Conservation (phyloP, 2,888 invertebrate genomes). For the Parascotia fuliginaria region DNA sequence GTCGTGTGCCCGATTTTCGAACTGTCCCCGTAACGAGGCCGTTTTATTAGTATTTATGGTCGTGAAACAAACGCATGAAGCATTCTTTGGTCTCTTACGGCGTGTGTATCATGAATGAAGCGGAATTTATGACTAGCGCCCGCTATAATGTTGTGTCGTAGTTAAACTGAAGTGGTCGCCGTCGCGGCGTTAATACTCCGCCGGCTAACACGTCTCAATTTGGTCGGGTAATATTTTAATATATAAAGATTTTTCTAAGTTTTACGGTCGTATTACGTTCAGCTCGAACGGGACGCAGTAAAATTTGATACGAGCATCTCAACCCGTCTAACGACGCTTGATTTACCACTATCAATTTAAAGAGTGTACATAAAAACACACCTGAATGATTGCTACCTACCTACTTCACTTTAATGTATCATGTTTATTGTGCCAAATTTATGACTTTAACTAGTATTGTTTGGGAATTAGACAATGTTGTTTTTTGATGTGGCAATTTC, state of each 20-base stretch:
- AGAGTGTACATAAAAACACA: conserved; percentile 75
- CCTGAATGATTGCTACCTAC: conserved; percentile 59
- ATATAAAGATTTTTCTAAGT: conserved; percentile 79
- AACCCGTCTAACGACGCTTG: conserved; percentile 73
- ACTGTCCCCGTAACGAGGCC: conserved; percentile 82
- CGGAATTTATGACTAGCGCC: conserved; percentile 79
- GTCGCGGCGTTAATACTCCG: conserved; percentile 32
- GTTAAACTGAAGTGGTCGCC: conserved; percentile 58
- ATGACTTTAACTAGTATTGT: conserved; percentile 45
- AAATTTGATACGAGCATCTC: conserved; percentile 78
- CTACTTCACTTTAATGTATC: conserved; percentile 61
- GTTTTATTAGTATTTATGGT: conserved; percentile 84
- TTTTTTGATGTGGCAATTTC: conserved; percentile 40
- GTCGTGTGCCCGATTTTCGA: conserved; percentile 85
- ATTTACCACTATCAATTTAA: conserved; percentile 81
- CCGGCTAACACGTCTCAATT: conserved; percentile 53
- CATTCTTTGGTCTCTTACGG: conserved; percentile 62
- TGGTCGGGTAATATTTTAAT: conserved; percentile 57
- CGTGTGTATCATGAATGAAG: conserved; percentile 75
- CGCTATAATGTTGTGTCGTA: conserved; percentile 64
- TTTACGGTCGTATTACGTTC: conserved; percentile 76
- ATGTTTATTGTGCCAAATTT: conserved; percentile 64
- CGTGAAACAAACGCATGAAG: conserved; percentile 74
- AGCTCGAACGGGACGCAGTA: conserved; percentile 67
- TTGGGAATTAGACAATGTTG: conserved; percentile 21